phyloP scores from a whole-genome alignment of 2,797 vertebrate genomes.

The Glossophaga mutica region DNA sequence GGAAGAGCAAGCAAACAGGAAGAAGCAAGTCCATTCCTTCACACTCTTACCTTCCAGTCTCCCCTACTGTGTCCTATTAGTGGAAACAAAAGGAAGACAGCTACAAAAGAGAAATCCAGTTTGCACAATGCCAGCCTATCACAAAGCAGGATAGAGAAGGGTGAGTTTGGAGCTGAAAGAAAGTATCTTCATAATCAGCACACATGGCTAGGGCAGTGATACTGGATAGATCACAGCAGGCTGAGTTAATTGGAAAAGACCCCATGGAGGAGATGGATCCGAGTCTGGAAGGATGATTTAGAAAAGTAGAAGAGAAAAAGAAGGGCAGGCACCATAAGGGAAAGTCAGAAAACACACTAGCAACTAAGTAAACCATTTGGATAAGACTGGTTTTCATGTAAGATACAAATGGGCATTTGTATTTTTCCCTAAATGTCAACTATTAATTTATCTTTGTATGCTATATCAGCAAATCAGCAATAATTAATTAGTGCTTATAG shows the following conservation, averaged over 20 bases:
- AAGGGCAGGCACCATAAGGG: neutral
- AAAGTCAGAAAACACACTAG: neutral
- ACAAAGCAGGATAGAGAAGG: neutral
- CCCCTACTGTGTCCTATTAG: neutral
- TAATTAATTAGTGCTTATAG: neutral
- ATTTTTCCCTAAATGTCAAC: neutral
- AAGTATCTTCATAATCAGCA: neutral
- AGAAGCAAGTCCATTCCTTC: neutral
- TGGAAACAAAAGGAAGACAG: neutral
- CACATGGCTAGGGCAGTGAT: neutral
- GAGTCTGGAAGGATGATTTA: neutral
- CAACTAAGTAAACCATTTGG: neutral
- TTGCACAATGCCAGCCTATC: neutral
- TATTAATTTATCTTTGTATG: neutral
- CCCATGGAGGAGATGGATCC: neutral
- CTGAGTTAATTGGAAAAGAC: neutral
- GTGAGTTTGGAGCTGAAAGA: neutral
- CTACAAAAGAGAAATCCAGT: neutral
- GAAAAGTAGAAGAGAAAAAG: neutral
- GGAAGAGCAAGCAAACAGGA: neutral
- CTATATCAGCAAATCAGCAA: neutral
- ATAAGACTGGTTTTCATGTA: neutral
- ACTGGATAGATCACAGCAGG: neutral
- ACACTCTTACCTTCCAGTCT: neutral
- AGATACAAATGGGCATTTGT: neutral